Percentiles rank a stretch among this genome's conserved stretches.
Evolutionary conservation across 2,113 vertebrate genomes (phyloP).

Genomic region (Scopus umbretta): DNA sequence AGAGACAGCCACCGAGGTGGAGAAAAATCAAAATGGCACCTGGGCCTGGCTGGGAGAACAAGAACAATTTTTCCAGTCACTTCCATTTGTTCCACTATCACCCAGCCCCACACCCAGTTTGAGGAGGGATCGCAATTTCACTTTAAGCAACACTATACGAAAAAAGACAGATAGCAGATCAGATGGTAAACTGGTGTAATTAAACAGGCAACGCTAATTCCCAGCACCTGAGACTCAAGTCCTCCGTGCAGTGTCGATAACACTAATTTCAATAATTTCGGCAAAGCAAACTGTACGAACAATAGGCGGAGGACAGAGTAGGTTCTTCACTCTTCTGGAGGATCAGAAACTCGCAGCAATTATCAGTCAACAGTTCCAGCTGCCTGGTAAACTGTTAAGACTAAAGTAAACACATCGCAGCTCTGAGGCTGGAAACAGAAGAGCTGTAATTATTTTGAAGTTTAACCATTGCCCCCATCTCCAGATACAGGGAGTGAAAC

Average conservation of each 20-base stretch:
- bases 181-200: background rate
- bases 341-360: background rate
- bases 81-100: constrained; percentile 22
- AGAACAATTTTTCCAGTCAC: constrained; percentile 14
- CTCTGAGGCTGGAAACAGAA: background rate
- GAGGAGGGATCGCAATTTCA: background rate
- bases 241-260: background rate
- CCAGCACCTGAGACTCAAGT: constrained; percentile 26
- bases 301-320: background rate
- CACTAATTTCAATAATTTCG: background rate
- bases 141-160: background rate
- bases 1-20: background rate
- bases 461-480: background rate
- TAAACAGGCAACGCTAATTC: background rate
- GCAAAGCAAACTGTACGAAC: background rate
- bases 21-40: constrained; percentile 35
- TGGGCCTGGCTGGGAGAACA: background rate
- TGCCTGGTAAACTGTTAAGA: background rate
- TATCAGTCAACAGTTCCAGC: background rate
- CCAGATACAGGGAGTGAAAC: background rate
- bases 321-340: background rate
- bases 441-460: background rate
- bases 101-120: background rate
- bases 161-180: background rate
- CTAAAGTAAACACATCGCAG: background rate